Percentiles rank a stretch among this genome's conserved stretches.
Conservation (phyloP, 2,113 vertebrate species). For the Camelus bactrianus region DNA sequence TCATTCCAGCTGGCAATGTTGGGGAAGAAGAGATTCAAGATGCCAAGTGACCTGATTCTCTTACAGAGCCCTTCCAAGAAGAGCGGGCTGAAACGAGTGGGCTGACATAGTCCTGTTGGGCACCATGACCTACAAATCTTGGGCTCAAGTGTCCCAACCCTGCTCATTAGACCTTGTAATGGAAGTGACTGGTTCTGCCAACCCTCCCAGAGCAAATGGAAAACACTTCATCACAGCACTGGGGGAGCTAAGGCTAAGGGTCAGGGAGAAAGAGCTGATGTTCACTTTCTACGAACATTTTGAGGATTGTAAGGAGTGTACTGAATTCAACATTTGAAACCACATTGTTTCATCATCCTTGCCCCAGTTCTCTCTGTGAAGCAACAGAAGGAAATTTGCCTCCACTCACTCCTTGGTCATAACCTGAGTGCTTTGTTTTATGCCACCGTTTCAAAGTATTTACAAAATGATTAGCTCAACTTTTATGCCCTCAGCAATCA, state of each 20-base stretch:
- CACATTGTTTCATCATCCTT: background rate
- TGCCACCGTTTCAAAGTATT: background rate
- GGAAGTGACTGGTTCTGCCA: background rate
- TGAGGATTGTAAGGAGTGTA: background rate
- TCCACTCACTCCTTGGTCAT: background rate
- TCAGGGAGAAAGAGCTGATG: background rate
- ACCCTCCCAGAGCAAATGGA: background rate
- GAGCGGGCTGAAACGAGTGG: background rate
- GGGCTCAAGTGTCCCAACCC: background rate
- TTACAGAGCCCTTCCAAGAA: background rate
- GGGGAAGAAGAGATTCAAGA: background rate
- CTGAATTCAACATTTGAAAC: background rate
- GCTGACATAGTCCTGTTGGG: background rate
- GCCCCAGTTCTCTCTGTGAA: background rate
- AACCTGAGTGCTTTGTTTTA: background rate
- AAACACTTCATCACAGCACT: background rate
- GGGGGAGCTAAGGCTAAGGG: background rate
- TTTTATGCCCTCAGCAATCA: background rate
- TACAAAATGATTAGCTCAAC: background rate
- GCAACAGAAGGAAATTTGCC: background rate
- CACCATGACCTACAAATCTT: background rate
- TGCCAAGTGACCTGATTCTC: background rate
- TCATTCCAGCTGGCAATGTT: accelerated
- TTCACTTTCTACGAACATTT: background rate
- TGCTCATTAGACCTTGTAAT: background rate